Percentiles rank a stretch among this genome's conserved stretches.
Evolutionary conservation across 2,888 invertebrate species (phyloP).

Genomic region (Onthophagus sagittarius): DNA sequence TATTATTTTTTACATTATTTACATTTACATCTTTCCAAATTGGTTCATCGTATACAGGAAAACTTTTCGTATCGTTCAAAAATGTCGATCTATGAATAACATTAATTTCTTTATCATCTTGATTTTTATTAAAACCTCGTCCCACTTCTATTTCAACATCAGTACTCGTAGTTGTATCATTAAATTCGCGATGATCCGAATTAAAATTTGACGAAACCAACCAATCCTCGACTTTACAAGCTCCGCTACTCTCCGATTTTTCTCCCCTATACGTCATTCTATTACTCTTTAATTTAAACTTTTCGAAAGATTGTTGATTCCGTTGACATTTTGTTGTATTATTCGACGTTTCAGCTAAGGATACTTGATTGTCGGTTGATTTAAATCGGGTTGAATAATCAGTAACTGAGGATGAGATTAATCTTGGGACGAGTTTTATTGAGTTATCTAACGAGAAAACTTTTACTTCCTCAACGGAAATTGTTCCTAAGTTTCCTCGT

Average conservation of each 20-base stretch:
- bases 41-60: background rate
- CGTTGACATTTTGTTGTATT: constrained; percentile 17
- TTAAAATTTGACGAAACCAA: constrained; percentile 42
- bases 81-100: background rate
- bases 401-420: constrained; percentile 13
- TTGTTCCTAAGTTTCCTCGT: background rate
- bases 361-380: constrained; percentile 8
- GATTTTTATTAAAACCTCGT: background rate
- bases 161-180: background rate
- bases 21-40: background rate
- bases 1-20: background rate
- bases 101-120: background rate
- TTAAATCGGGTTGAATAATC: background rate
- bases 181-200: constrained; percentile 9
- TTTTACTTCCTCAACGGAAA: constrained; percentile 22
- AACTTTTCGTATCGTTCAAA: background rate
- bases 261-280: constrained; percentile 28
- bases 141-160: background rate
- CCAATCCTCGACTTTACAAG: constrained; percentile 40
- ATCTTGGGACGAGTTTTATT: constrained; percentile 15
- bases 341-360: constrained; percentile 1
- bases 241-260: background rate
- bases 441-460: constrained; percentile 20
- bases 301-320: constrained; percentile 27
- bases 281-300: constrained; percentile 30